A percentile compares a stretch with the other conserved stretches of the same genome.
Evolutionary conservation across 2,888 invertebrate species (phyloP).

Genomic region (Nephrotoma flavescens): DNA sequence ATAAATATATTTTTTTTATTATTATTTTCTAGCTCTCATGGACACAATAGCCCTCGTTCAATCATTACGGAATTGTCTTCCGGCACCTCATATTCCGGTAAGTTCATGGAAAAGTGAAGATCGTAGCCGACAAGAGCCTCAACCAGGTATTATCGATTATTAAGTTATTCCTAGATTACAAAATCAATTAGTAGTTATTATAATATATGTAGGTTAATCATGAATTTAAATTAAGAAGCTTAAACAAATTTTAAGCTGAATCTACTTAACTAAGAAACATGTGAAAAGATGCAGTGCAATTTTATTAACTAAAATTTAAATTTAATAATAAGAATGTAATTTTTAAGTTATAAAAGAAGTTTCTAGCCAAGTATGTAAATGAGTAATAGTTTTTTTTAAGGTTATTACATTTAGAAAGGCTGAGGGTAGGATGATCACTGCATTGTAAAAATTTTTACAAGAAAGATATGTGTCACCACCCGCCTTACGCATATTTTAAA

Average conservation of each 20-base stretch:
- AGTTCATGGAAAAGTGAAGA: constrained; percentile 84
- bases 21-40: constrained; percentile 47
- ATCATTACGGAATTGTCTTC: constrained; percentile 67
- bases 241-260: neutral
- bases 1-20: neutral
- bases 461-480: neutral
- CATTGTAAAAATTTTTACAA: neutral
- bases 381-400: neutral
- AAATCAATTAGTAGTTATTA: neutral
- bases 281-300: neutral
- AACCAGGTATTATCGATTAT: constrained; percentile 5
- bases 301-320: neutral
- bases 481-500: neutral
- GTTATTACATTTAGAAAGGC: neutral
- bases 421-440: neutral
- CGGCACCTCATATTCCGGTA: constrained; percentile 77
- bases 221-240: neutral
- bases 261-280: neutral
- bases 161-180: neutral
- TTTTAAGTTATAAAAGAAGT: neutral
- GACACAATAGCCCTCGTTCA: constrained; percentile 79
- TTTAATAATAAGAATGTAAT: neutral
- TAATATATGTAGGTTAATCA: neutral
- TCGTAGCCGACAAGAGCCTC: constrained; percentile 40
- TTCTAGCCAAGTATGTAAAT: neutral